These are phyloP conservation scores for Xanthostigma xanthostigma DNA, from an alignment of 2,888 invertebrate genomes.

Conservation along the genomic window DNA sequence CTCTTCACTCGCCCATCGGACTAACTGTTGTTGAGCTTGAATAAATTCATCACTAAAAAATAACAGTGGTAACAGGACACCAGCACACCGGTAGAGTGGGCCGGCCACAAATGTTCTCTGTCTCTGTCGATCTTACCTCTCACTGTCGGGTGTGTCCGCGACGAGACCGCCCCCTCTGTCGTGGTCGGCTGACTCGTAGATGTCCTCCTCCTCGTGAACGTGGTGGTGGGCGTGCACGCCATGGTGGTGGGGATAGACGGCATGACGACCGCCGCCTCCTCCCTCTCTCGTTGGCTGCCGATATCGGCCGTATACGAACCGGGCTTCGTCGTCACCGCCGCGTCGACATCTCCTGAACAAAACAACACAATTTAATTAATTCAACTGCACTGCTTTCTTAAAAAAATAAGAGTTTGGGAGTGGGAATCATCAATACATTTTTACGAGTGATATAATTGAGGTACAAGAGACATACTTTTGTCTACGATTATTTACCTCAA, in stretches of 20 bases:
- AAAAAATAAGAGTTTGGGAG: background rate
- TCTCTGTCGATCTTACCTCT: slow-evolving; percentile 48
- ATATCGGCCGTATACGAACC: slow-evolving; percentile 50
- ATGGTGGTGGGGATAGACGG: slow-evolving; percentile 23
- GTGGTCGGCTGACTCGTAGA: slow-evolving; percentile 74
- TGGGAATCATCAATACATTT: too few relatives aligned
- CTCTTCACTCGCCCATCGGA: slow-evolving; percentile 89
- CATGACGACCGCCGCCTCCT: slow-evolving; percentile 27
- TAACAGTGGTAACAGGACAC: slow-evolving; percentile 51
- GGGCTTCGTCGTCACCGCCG: slow-evolving; percentile 48
- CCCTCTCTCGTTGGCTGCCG: slow-evolving; percentile 47
- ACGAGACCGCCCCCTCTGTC: slow-evolving; percentile 33
- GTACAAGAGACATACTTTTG: too few relatives aligned
- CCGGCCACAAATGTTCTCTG: slow-evolving; percentile 1
- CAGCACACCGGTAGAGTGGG: background rate
- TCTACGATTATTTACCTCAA: too few relatives aligned
- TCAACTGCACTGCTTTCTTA: background rate
- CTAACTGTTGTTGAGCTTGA: slow-evolving; percentile 93
- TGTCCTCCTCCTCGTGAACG: slow-evolving; percentile 63
- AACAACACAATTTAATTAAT: background rate
- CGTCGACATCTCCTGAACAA: slow-evolving; percentile 36
- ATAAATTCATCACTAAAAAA: slow-evolving; percentile 95
- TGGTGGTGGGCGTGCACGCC: slow-evolving; percentile 34
- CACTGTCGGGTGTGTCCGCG: slow-evolving; percentile 57
- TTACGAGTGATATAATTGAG: too few relatives aligned